These are phyloP conservation scores for Diabrotica virgifera DNA, from an alignment of 1,140 invertebrate species.

Conservation along the genomic window DNA sequence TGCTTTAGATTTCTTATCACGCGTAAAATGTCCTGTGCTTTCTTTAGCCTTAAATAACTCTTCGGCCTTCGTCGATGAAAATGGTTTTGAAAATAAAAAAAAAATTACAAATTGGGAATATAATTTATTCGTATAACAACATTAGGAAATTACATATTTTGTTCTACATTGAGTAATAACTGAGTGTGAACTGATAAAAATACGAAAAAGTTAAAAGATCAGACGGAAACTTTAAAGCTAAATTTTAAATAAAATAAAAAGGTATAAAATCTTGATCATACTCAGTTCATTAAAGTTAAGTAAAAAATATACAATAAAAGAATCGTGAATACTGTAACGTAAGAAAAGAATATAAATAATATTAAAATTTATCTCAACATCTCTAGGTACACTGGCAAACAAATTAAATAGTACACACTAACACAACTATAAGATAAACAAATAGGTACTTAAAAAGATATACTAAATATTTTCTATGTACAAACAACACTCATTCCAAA, in stretches of 20 bases:
- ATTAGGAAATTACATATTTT: conserved; percentile 38
- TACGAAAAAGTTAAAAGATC: conserved; percentile 27
- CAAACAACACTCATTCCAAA: conserved; percentile 34
- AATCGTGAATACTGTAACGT: conserved; percentile 37
- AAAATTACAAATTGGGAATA: conserved; percentile 21
- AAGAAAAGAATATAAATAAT: conserved; percentile 34
- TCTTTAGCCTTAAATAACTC: too few relatives aligned
- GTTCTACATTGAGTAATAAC: conserved; percentile 31
- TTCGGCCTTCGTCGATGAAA: too few relatives aligned
- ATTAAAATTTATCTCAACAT: conserved; percentile 33
- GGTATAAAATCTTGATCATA: conserved; percentile 14
- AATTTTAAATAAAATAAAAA: conserved; percentile 23
- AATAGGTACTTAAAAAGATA: conserved; percentile 42
- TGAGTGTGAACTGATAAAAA: conserved; percentile 29
- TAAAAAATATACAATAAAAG: conserved; percentile 18
- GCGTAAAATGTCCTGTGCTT: too few relatives aligned
- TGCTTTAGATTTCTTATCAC: too few relatives aligned
- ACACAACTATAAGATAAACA: conserved; percentile 30
- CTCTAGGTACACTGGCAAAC: conserved; percentile 38
- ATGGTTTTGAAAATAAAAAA: background rate
- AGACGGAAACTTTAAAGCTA: conserved; percentile 35
- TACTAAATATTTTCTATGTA: conserved; percentile 36
- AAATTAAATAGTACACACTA: conserved; percentile 33
- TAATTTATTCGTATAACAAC: conserved; percentile 43
- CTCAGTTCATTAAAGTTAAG: conserved; percentile 23